Base-by-base conservation (phyloP, 1,140 invertebrate species). In the Cryptotermes secundus region DNA sequence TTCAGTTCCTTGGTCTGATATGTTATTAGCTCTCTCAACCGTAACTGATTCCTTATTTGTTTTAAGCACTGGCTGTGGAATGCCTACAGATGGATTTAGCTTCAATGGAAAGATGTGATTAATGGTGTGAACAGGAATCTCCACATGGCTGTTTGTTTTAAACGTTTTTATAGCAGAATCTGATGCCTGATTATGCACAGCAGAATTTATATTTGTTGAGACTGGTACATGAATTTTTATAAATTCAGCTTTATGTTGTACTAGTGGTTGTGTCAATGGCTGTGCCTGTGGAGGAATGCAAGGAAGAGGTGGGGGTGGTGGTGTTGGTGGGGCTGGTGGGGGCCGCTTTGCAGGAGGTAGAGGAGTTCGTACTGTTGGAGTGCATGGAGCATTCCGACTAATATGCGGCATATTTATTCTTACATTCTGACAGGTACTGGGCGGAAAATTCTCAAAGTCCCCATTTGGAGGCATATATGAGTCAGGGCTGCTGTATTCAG, bases 221-320 rank as follows among this genome's bases (percentile, higher is more conserved):
- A 72, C 26, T 72, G 59, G 59, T 31, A 72, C 9, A 12, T 72
- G 59, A 72, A 72, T 31, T 72, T 72, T 3, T 72, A 72, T 72
- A 16, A 72, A n/a, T 31, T 72, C 59, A 31, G n/a, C 9, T 14
- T 72, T 72, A 31, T 72, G 19, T 14, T 72, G 59, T 26, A 59
- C 3, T 59, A 24, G 19, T 59, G 53, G 53, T 24, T 19, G 26
- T 45, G 38, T 26, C 35, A 87, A 87, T 6, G 87, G 81, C 19
- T 87, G 34, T 35, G 85, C 26, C 19, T 38, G 79, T 82, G 72
- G 80, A 34, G 85, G 24, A 19, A 79, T n/a, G 31, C 79, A 81
- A 3, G 84, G 82, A 49, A 79, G 82, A 34, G 79, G 65, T 34
- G 83, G 82, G n/a, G 86, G 79, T 34, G 86, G 31, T 53, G 85